phyloP scores from a whole-genome alignment of 2,797 vertebrate species.

The Steatocranus sp. region DNA sequence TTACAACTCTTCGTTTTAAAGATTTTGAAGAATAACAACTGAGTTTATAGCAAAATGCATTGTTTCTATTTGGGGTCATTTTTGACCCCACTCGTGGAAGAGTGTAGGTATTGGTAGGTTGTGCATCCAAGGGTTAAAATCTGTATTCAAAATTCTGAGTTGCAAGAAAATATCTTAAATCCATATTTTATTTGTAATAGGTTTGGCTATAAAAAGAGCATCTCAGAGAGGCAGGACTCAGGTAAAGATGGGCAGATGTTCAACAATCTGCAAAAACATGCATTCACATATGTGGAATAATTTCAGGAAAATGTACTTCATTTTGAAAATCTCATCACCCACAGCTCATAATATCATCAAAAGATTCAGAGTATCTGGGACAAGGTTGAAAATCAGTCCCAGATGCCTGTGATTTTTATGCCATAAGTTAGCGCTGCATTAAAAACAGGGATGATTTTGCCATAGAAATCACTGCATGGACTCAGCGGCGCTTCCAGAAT shows the following conservation, averaged over 20 bases:
- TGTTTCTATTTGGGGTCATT: no score
- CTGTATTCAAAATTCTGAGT: neutral
- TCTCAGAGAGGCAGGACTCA: neutral
- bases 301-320: neutral
- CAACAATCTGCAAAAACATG: neutral
- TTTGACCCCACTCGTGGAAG: no score
- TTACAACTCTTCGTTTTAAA: no score
- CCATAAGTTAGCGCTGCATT: neutral
- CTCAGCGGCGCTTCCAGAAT: neutral
- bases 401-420: neutral
- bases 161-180: neutral
- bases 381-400: neutral
- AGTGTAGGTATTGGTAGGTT: no score
- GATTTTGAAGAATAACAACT: no score
- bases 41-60: no score
- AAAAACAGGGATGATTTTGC: accelerated
- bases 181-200: accelerated
- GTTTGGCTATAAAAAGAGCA: neutral
- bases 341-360: neutral
- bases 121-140: no score
- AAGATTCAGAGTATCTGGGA: neutral
- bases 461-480: neutral
- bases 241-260: neutral
- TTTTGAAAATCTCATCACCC: neutral
- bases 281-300: neutral